These are phyloP conservation scores for Diuraphis noxia DNA, from an alignment of 1,140 invertebrate species.

Conservation along the genomic window DNA sequence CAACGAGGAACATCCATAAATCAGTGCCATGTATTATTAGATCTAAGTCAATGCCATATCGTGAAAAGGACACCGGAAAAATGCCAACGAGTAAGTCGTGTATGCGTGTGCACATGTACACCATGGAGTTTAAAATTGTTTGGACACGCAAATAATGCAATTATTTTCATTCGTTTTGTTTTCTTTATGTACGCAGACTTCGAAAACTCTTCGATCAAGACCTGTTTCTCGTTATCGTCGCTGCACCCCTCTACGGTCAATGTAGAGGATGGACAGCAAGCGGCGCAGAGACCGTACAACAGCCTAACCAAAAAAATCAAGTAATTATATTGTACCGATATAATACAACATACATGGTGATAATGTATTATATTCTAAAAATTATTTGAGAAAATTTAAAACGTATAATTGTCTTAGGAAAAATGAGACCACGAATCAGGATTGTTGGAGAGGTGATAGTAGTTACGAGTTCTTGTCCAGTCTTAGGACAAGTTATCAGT, in stretches of 20 bases:
- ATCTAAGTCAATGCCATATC: constrained; percentile 50
- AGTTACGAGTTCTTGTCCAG: constrained; percentile 88
- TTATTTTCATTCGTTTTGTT: not conserved
- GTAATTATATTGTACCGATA: not conserved
- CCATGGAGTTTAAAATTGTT: not conserved
- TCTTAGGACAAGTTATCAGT: constrained; percentile 81
- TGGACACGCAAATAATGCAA: not conserved
- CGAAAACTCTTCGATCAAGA: constrained; percentile 62
- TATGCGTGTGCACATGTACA: not conserved
- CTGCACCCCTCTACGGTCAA: constrained; percentile 63
- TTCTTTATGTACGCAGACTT: constrained; percentile 58
- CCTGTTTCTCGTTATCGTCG: constrained; percentile 65
- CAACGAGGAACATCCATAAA: constrained; percentile 10
- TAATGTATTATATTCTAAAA: not conserved
- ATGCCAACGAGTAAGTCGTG: constrained; percentile 32
- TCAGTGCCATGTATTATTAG: constrained; percentile 38
- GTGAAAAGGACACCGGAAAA: constrained; percentile 10
- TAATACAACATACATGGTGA: not conserved
- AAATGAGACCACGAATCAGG: constrained; percentile 65
- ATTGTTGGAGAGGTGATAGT: constrained; percentile 63
- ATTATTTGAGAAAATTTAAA: not conserved
- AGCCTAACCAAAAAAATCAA: constrained; percentile 53
- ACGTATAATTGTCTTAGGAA: constrained; percentile 59
- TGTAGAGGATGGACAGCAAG: constrained; percentile 64
- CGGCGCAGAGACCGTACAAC: constrained; percentile 57